Evolutionary conservation across 2,797 vertebrate species (phyloP).

Genomic region (Caiman crocodilus): DNA sequence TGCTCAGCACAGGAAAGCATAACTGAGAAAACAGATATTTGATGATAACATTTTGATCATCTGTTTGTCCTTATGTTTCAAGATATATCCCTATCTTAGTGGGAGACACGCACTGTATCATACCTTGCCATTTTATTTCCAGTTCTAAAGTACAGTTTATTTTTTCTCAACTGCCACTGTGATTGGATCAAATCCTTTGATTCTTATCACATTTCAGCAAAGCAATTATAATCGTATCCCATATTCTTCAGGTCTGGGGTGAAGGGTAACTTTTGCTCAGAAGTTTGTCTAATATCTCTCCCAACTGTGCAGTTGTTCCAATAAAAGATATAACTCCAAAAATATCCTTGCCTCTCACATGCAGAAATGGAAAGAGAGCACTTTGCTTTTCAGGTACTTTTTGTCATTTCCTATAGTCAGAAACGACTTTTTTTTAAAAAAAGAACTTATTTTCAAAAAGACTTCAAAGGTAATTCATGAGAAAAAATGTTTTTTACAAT

Average conservation of each 20-base stretch:
- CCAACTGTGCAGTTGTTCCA: too few relatives aligned
- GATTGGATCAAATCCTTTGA: not conserved
- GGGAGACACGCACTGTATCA: not conserved
- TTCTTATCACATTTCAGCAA: not conserved
- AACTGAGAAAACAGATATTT: not conserved
- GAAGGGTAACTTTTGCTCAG: too few relatives aligned
- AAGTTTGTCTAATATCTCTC: too few relatives aligned
- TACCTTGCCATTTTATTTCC: not conserved
- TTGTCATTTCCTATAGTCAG: not conserved
- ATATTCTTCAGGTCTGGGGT: too few relatives aligned
- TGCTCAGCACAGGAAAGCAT: not conserved
- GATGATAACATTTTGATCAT: not conserved
- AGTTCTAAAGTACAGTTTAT: not conserved
- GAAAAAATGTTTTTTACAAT: not conserved
- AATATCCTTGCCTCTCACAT: too few relatives aligned
- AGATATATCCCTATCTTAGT: not conserved
- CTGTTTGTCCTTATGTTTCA: not conserved
- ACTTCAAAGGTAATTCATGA: not conserved
- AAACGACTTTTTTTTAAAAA: not conserved
- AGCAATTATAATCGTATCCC: not conserved
- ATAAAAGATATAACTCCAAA: too few relatives aligned
- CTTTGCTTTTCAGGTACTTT: not conserved
- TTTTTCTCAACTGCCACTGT: not conserved
- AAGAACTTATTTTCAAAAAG: not conserved
- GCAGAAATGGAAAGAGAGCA: not conserved